Base-by-base conservation (phyloP, 37 sponge, comb jelly and placozoan species). In the Beroe ovata region DNA sequence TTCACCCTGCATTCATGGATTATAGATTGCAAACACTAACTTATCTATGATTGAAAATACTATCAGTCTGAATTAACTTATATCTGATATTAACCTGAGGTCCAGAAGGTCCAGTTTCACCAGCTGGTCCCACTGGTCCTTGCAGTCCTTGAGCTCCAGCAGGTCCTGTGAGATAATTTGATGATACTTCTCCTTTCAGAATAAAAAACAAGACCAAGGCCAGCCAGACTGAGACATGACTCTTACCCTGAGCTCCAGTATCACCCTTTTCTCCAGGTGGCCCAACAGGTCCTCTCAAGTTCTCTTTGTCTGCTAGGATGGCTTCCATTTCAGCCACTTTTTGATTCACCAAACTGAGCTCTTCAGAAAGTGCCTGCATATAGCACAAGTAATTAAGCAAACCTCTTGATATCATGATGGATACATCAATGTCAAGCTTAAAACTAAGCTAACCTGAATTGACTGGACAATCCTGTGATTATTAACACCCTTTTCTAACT, bases 111-210 rank as follows among this genome's bases (percentile, higher is more conserved):
- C 71, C 71, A 29, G 71, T 69, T 28, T 69, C 71, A 33, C 71
- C 71, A 35, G 71, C 71, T 21, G 71, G 71, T 69, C 71, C 71
- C 26, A 25, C 71, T 29, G 71, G 71, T 28, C 71, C 71, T 29
- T 29, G 71, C 19, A 69, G 38, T 6, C 71, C 71, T 69, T 69
- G 71, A 21, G 71, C 71, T 8, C 71, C 71, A 19, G 71, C 71
- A 69, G 71, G 71, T 69, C 71, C 63, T 62, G 63, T n/a, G n/a
- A n/a, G n/a, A n/a, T n/a, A n/a, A n/a, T n/a, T n/a, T n/a, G n/a
- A n/a, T n/a, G n/a, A n/a, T n/a, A n/a, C n/a, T n/a, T n/a, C n/a
- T n/a, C n/a, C n/a, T n/a, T n/a, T n/a, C n/a, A n/a, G n/a, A n/a
- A n/a, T n/a, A n/a, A n/a, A n/a, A n/a, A n/a, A n/a, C n/a, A n/a